These are phyloP conservation scores for Trichopoda pennipes DNA, from an alignment of 2,888 invertebrate genomes.

Conservation along the genomic window DNA sequence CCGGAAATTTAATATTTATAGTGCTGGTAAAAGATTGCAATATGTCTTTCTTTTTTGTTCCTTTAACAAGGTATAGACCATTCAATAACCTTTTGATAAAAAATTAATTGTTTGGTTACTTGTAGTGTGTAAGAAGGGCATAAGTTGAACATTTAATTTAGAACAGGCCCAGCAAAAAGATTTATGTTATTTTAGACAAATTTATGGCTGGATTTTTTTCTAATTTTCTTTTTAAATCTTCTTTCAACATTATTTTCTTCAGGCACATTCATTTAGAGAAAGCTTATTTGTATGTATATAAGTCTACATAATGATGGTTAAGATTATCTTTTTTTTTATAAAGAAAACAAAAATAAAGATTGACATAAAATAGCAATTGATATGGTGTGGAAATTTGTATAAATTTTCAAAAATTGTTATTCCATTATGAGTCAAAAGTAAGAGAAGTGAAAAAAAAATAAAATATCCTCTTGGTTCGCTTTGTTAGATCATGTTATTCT, in stretches of 20 bases:
- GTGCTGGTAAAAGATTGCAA: not conserved
- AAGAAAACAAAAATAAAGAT: conserved; percentile 15
- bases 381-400: conserved; percentile 9
- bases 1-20: conserved; percentile 21
- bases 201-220: not conserved
- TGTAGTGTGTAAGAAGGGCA: not conserved
- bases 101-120: not conserved
- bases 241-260: not conserved
- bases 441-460: conserved; percentile 14
- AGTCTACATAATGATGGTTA: not conserved
- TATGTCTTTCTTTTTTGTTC: not conserved
- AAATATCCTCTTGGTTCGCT: conserved; percentile 18
- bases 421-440: not conserved
- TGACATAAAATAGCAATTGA: conserved; percentile 38
- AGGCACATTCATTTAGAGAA: not conserved
- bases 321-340: not conserved
- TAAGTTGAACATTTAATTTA: conserved; percentile 36
- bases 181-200: conserved; percentile 47
- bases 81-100: conserved; percentile 40
- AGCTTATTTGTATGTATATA: not conserved
- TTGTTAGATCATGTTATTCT: conserved; percentile 10
- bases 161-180: conserved; percentile 44
- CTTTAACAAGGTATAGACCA: conserved; percentile 21
- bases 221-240: not conserved
- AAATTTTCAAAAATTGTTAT: conserved; percentile 9